phyloP scores from a whole-genome alignment of 2,797 vertebrate species.

The Channallabes apus region DNA sequence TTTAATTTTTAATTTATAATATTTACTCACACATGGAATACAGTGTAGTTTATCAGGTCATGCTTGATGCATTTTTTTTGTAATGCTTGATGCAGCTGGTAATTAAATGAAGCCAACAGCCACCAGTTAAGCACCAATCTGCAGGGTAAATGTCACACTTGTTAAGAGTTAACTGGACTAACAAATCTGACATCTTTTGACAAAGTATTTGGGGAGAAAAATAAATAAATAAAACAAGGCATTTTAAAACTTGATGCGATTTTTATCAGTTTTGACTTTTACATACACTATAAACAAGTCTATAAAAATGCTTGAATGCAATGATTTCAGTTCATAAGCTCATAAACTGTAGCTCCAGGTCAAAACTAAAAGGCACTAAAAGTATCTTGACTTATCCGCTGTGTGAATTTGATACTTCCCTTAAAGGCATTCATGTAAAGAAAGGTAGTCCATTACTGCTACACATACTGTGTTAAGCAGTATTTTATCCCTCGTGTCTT shows the following conservation, averaged over 20 bases:
- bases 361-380: neutral
- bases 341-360: neutral
- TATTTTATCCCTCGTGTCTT: conserved; percentile 26
- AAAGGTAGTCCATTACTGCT: conserved; percentile 32
- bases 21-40: neutral
- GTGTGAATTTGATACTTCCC: neutral
- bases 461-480: conserved; percentile 20
- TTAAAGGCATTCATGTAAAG: conserved; percentile 11
- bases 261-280: neutral
- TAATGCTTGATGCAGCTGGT: too few relatives aligned
- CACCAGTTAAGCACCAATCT: neutral
- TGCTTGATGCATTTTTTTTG: neutral
- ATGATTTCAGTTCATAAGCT: neutral
- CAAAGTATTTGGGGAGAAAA: neutral
- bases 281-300: neutral
- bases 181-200: neutral
- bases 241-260: neutral
- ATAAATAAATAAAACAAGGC: neutral
- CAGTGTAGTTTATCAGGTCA: neutral
- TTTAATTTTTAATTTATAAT: neutral
- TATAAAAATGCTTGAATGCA: neutral
- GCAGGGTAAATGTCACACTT: neutral
- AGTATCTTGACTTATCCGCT: neutral
- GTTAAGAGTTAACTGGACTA: neutral
- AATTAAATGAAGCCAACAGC: neutral